Evolutionary conservation across 2,797 vertebrate species (phyloP), one percentile per base, ranked within the genome.

Genomic region (Myiotriccus ornatus): DNA sequence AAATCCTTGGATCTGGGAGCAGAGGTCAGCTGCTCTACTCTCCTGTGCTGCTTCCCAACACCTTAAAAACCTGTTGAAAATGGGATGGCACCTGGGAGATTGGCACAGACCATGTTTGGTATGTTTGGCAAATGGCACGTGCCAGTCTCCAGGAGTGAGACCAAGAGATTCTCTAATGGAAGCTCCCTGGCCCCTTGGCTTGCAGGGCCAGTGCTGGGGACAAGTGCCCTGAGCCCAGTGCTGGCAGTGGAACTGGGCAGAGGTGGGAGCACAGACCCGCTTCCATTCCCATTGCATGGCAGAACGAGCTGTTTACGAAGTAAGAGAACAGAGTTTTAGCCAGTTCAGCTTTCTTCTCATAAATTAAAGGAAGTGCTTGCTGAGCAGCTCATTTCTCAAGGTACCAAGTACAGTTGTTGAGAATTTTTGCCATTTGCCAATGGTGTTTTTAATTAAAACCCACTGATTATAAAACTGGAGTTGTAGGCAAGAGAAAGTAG

Each of bases 191-290:
- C 39, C 14, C 56, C 56, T 43, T 43, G 55, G 7, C 14, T 44
- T 27, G 50, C 50, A 43, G 16, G 57, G 64, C 32, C 28, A 8
- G 46, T 24, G 57, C 74, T 57, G 70, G 78, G 56, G 43, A 44
- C 30, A 14, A 67, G 12, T 4, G 9, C 2, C 0, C 43, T 24
- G 59, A 2, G 19, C 1, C 2, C 0, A 0, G 25, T 5, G 4
- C 0, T 43, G 50, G 55, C 52, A 37, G 39, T 0, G 0, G 57
- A 21, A 30, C 70, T 56, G 43, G 55, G 52, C 52, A 24, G 64
- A 6, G 3, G 2, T 13, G 78, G 62, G 37, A 24, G 2, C 4
- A 0, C 0, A 21, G 56, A 50, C 47, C 82, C 68, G 20, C 50
- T 47, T 73, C 43, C n/a, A 1, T 10, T 50, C 12, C 3, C 0